These are phyloP conservation scores for Xiphophorus maculatus DNA, from an alignment of 2,113 vertebrate species.

Conservation along the genomic window DNA sequence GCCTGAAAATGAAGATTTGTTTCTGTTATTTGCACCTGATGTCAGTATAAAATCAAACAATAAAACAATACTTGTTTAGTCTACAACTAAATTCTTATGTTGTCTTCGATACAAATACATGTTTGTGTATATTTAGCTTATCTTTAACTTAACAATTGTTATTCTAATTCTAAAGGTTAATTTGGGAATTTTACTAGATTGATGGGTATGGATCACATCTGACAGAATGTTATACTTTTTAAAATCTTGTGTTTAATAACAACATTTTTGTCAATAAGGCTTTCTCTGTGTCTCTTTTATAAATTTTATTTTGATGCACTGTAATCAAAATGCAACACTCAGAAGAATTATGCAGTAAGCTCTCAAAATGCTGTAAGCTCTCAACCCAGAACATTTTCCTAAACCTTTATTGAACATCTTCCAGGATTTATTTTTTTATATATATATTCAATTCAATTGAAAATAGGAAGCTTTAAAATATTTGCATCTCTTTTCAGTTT, in stretches of 20 bases:
- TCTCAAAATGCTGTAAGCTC: not conserved
- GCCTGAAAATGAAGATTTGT: not conserved
- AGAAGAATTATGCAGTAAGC: not conserved
- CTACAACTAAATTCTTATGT: too few relatives aligned
- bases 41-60: conserved; percentile 29
- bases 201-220: not conserved
- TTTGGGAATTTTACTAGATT: not conserved
- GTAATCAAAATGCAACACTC: not conserved
- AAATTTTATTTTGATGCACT: not conserved
- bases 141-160: not conserved
- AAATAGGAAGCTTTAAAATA: not conserved
- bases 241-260: not conserved
- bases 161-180: not conserved
- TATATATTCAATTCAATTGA: not conserved
- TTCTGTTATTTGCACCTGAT: conserved; percentile 7
- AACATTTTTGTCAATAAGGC: not conserved
- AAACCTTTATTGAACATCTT: not conserved
- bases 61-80: not conserved
- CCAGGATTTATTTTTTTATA: too few relatives aligned
- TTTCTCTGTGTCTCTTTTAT: not conserved
- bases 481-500: not conserved
- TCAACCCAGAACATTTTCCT: not conserved
- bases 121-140: not conserved
- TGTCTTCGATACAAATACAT: too few relatives aligned
- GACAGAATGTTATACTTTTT: not conserved